Evolutionary conservation across 2,797 vertebrate genomes (phyloP).

Genomic region (Enteromius radiatus): DNA sequence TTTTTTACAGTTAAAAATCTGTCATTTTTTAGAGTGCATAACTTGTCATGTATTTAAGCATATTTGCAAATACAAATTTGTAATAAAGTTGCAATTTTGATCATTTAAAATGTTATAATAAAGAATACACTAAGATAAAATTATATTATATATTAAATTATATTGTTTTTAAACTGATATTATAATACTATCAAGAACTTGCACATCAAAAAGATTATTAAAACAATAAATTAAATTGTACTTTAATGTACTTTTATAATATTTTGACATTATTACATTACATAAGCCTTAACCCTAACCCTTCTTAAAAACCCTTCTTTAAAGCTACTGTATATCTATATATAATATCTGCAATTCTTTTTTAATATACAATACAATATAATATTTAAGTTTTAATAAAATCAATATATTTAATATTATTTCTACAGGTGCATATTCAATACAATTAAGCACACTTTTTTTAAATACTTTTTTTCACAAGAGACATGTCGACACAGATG

Average conservation of each 20-base stretch:
- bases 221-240: background rate
- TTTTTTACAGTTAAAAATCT: no score
- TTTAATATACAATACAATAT: no score
- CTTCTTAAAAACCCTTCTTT: no score
- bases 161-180: background rate
- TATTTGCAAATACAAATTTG: background rate
- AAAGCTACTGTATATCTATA: no score
- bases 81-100: background rate
- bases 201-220: background rate
- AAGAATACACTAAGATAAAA: background rate
- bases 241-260: background rate
- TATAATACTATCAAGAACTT: background rate
- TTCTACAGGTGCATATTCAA: background rate
- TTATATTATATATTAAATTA: no score
- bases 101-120: background rate
- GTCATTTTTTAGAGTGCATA: no score
- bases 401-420: no score
- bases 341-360: no score
- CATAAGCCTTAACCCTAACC: no score
- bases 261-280: background rate
- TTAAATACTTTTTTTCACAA: background rate
- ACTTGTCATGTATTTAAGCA: background rate
- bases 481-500: background rate
- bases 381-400: no score
- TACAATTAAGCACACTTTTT: background rate